These are phyloP conservation scores for Hypotaenidia philippensis DNA, from an alignment of 2,797 vertebrate genomes.

Conservation along the genomic window DNA sequence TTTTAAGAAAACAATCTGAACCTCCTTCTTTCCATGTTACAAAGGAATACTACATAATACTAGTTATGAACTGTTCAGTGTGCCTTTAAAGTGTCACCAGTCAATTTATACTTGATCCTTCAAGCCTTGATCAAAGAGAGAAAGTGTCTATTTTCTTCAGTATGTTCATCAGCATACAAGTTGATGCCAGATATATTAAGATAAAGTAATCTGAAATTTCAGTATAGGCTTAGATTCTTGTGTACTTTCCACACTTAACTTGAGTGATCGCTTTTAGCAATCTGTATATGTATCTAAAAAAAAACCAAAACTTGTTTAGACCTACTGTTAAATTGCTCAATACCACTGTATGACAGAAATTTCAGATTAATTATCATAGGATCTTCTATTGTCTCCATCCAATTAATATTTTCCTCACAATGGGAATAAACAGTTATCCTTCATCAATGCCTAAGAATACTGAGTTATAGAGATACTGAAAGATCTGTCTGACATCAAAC, in stretches of 20 bases:
- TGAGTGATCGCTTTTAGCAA: background rate
- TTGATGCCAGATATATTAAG: background rate
- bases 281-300: background rate
- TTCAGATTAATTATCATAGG: background rate
- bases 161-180: background rate
- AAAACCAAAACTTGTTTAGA: background rate
- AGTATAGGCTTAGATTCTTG: background rate
- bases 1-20: background rate
- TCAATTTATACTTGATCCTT: background rate
- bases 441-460: background rate
- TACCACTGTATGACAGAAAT: background rate
- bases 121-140: background rate
- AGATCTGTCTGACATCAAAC: background rate
- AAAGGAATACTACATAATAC: background rate
- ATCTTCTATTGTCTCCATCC: background rate
- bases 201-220: background rate
- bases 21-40: background rate
- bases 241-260: background rate
- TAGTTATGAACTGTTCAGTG: background rate
- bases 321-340: background rate
- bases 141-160: background rate
- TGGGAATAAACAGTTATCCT: background rate
- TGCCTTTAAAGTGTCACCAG: background rate
- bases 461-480: background rate
- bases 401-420: background rate